phyloP scores from a whole-genome alignment of 2,113 vertebrate genomes.

The Numida meleagris region DNA sequence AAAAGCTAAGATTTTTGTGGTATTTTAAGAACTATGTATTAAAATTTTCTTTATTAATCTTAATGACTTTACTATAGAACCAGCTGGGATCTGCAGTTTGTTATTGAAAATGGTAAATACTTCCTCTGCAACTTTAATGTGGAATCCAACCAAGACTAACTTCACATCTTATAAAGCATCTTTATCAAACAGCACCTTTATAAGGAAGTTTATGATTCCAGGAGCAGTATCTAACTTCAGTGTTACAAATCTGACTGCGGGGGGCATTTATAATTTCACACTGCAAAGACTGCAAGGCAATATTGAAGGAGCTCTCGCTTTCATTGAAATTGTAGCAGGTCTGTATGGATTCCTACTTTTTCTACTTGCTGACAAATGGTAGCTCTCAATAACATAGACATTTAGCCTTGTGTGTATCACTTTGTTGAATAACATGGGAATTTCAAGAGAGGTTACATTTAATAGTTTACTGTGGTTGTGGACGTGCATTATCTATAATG shows the following conservation, averaged over 20 bases:
- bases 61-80: slow-evolving; percentile 66
- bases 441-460: neutral
- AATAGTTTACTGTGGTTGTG: neutral
- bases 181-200: slow-evolving; percentile 75
- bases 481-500: neutral
- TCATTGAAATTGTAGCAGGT: slow-evolving; percentile 79
- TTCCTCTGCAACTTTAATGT: slow-evolving; percentile 80
- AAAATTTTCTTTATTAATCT: neutral
- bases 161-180: slow-evolving; percentile 85
- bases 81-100: slow-evolving; percentile 80
- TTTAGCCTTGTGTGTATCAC: neutral
- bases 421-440: neutral
- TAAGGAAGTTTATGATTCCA: slow-evolving; percentile 66
- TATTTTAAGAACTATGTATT: neutral
- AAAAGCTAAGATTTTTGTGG: neutral
- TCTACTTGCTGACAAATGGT: neutral
- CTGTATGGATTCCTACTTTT: slow-evolving; percentile 6
- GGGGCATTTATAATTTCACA: slow-evolving; percentile 83
- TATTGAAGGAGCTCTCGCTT: slow-evolving; percentile 69
- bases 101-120: slow-evolving; percentile 73
- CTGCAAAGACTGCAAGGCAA: slow-evolving; percentile 76
- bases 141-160: slow-evolving; percentile 76
- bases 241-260: slow-evolving; percentile 74
- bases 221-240: slow-evolving; percentile 65
- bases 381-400: neutral